Conservation (phyloP, 1,140 invertebrate species). For the Cyphomyrmex costatus region DNA sequence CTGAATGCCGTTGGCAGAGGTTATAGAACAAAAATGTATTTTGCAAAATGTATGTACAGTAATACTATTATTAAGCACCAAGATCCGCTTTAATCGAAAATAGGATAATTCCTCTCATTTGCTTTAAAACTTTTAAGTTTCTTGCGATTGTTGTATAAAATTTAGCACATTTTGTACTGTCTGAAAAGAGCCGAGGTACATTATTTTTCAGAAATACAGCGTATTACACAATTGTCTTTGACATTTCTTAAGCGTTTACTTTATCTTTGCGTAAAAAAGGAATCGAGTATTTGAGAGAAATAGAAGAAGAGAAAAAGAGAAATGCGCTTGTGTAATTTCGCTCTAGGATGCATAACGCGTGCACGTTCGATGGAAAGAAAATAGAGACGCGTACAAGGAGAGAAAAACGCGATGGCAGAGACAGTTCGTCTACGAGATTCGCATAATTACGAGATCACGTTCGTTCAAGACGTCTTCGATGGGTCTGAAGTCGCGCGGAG, state of each 20-base stretch:
- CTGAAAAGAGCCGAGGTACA: not conserved
- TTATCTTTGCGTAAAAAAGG: slow-evolving; percentile 1
- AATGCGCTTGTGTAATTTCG: slow-evolving; percentile 22
- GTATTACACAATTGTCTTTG: not conserved
- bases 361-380: slow-evolving; percentile 34
- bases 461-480: slow-evolving; percentile 70
- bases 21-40: too few relatives aligned
- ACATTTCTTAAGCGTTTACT: not conserved
- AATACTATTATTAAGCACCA: too few relatives aligned
- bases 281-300: not conserved
- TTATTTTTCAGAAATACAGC: not conserved
- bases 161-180: not conserved
- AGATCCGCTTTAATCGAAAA: too few relatives aligned
- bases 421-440: slow-evolving; percentile 71
- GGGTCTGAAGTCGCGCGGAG: slow-evolving; percentile 65
- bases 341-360: slow-evolving; percentile 37
- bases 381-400: slow-evolving; percentile 48
- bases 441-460: slow-evolving; percentile 81
- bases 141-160: not conserved
- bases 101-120: too few relatives aligned
- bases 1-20: too few relatives aligned
- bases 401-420: slow-evolving; percentile 49
- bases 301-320: not conserved
- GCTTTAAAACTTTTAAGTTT: not conserved
- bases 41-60: too few relatives aligned